Percentiles rank a stretch among this genome's conserved stretches.
These are phyloP conservation scores for Strigamia maritima DNA, from an alignment of 2,888 invertebrate genomes.

Conservation along the genomic window DNA sequence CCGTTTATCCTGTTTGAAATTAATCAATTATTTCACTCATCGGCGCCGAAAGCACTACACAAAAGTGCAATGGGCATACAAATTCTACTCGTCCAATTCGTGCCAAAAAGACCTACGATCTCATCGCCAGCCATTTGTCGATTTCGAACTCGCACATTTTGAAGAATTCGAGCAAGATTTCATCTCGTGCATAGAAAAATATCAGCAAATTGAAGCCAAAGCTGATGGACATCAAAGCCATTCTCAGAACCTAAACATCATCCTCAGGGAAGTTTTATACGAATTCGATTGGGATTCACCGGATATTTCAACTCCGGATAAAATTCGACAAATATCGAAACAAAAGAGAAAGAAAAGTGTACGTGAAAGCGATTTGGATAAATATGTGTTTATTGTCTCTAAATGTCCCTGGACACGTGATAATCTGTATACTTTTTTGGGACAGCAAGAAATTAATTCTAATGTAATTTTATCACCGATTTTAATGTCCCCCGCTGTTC, in stretches of 20 bases:
- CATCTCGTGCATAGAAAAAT: not conserved
- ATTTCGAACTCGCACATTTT: constrained; percentile 38
- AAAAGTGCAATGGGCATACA: constrained; percentile 37
- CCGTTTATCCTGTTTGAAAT: constrained; percentile 20
- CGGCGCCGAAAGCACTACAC: not conserved
- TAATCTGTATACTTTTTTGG: not conserved
- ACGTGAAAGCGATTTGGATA: not conserved
- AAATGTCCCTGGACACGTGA: not conserved
- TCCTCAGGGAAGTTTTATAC: constrained; percentile 38
- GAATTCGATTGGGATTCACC: constrained; percentile 42
- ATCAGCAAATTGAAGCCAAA: not conserved
- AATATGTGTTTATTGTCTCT: not conserved
- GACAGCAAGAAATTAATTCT: not conserved
- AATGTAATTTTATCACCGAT: not conserved
- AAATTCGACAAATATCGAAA: not conserved
- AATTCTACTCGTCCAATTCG: constrained; percentile 38
- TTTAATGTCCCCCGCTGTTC: not conserved
- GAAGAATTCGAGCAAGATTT: constrained; percentile 34
- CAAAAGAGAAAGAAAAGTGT: not conserved
- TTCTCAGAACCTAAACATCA: constrained; percentile 16
- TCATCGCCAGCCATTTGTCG: constrained; percentile 35
- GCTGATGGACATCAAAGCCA: not conserved
- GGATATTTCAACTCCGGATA: constrained; percentile 38
- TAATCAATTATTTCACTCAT: not conserved
- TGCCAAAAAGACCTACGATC: constrained; percentile 10